These are phyloP conservation scores for Drosophila affinis DNA, from an alignment of 2,888 invertebrate species.

Conservation along the genomic window DNA sequence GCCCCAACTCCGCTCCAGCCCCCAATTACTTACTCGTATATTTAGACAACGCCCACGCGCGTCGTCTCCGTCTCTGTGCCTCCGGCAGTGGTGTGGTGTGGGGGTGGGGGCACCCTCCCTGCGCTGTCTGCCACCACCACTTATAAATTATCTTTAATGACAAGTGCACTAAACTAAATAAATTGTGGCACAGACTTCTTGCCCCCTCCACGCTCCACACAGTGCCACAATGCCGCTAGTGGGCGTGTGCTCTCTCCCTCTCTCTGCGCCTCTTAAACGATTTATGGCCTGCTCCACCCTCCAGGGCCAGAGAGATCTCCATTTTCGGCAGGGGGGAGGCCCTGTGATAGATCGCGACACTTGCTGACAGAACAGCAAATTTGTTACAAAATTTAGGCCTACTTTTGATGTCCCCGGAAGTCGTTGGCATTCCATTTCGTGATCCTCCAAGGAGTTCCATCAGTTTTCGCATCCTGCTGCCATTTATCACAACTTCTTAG, in stretches of 20 bases:
- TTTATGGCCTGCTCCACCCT: constrained; percentile 28
- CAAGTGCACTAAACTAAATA: constrained; percentile 78
- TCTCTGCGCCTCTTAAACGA: constrained; percentile 20
- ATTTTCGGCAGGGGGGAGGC: too few relatives aligned
- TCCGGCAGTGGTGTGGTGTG: not conserved
- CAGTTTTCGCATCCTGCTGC: not conserved
- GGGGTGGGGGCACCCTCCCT: constrained; percentile 2
- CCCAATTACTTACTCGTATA: constrained; percentile 40
- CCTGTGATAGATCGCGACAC: constrained; percentile 35
- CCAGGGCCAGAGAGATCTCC: not conserved
- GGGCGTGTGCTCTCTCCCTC: not conserved
- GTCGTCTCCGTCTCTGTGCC: not conserved
- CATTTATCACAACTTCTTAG: not conserved
- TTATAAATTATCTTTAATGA: constrained; percentile 77
- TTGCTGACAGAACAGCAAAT: constrained; percentile 30
- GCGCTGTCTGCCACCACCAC: constrained; percentile 36
- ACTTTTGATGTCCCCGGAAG: not conserved
- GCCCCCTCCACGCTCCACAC: constrained; percentile 15
- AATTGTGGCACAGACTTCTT: constrained; percentile 67
- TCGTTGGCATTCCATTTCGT: not conserved
- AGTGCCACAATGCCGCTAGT: not conserved
- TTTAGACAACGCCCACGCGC: constrained; percentile 47
- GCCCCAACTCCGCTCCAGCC: not conserved
- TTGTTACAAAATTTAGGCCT: constrained; percentile 16
- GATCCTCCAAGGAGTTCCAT: not conserved